Base-by-base conservation (phyloP, 64 coral and sea anemone genomes). In the Stichodactyla mertensii region DNA sequence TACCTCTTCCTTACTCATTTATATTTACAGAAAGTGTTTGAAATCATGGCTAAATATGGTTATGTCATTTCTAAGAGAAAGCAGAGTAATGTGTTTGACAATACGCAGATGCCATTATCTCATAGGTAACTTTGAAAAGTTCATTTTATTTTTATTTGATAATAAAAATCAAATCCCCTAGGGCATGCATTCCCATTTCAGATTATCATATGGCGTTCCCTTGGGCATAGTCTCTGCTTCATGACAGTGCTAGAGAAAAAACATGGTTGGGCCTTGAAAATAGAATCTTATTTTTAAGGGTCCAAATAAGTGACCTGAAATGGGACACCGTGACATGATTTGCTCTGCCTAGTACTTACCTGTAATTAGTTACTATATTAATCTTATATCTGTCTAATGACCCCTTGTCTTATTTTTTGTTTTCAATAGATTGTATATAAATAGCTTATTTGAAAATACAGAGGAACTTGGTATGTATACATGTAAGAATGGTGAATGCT, bases 1-100 rank as follows among this genome's bases (percentile, higher is more conserved):
- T 45, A 45, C 36, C 36, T 45, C 1, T 45, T 45, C 36, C 36
- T 45, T 45, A 2, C 36, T 31, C 77, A 60, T 62, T 16, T 23
- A 7, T 88, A 51, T 88, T 81, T 52, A 26, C 85, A 92, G 90
- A 55, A 20, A 82, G 45, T 82, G 54, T 92, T 92, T 87, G 90
- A 92, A 69, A 67, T 92, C 74, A 19, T 87, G 20, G 78, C 85
- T 16, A 83, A 92, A 52, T 87, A 87, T 87, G 90, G 90, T 16
- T 92, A 82, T 52, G 66, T 60, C 31, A 36, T 92, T 4, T 61
- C 71, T 86, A 56, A 15, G 23, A 55, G 57, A 67, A 87, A 60
- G 52, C 84, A 83, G n/a, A 64, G n/a, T 51, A 18, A 24, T 15
- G 16, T 87, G 12, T 92, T 87, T 83, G 78, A 92, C 9, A 56